Evolutionary conservation across 2,797 vertebrate species (phyloP), one percentile per base, ranked within the genome.

Genomic region (Hydrophis major): DNA sequence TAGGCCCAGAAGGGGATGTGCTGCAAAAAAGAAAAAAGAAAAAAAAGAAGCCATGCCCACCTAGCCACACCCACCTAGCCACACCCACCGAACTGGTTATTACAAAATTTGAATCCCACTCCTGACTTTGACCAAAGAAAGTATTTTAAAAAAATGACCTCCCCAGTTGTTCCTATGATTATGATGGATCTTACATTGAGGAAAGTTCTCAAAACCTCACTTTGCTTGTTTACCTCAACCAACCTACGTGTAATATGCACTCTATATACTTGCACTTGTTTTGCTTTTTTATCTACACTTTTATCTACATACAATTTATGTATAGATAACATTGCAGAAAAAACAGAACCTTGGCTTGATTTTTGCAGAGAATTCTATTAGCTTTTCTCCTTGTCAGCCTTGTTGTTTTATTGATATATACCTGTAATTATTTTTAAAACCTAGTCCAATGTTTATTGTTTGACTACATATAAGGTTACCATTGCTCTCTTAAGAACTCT

Each of bases 401-500:
- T 94, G 1, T 0, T 78, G 6, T 92, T 0, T 1, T 91, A 94
- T 57, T 95, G n/a, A 87, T 86, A 90, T 74, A 91, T 27, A 78
- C 42, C 10, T 20, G 5, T 63, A 94, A 55, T 92, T 50, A 55
- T 83, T 92, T 63, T 78, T 22, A 14, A 32, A 22, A 83, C 20
- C 10, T 78, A 88, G 56, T 56, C 55, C 10, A 59, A 55, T 55
- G 25, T 87, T 87, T 88, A 27, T 56, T 89, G 63, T 91, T 91
- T 93, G 86, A 83, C 86, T 88, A 88, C 90, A 89, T 87, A 89
- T 89, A 93, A 93, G 66, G 55, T 63, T 61, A 93, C 91, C 28
- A 78, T 63, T n/a, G 4, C 42, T 61, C 42, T 89, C 92, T 93
- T 91, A 47, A 37, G 37, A 37, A 37, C 92, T 92, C 93, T 89